Evolutionary conservation across 92 coral and sea anemone genomes (phyloP), one percentile per base, ranked within the genome.

Genomic region (Parazoanthus swiftii): DNA sequence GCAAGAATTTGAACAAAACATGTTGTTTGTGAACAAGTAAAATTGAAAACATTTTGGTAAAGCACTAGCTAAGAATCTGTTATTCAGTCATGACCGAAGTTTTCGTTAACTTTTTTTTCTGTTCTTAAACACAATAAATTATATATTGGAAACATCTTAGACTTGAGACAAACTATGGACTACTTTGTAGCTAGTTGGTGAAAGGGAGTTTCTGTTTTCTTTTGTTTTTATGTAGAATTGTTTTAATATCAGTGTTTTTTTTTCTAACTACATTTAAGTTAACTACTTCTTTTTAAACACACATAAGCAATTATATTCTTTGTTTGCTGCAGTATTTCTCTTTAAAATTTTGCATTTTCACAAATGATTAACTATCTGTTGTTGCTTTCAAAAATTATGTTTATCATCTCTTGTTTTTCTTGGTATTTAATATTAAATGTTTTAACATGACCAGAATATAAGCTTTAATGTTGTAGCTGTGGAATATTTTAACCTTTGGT

Each of bases 401-500:
- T 39, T 74, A 20, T 74, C n/a, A 76, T 0, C 8, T 79, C n/a
- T 79, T 79, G 82, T 48, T 46, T 29, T 33, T 73, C 21, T 26
- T n/a, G 35, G 18, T 63, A 7, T 63, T 20, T 23, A 63, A 63
- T 63, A 63, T 21, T 20, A 63, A 23, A 63, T 18, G 33, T 20
- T 20, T 0, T 18, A 76, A 37, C 15, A 16, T 37, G 39, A 39
- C 18, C 39, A 36, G 21, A 74, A n/a, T 74, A 1, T 6, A 74
- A 74, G 25, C 14, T 18, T 6, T 18, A 44, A 16, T 77, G 58
- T n/a, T 77, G 81, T 9, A n/a, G 82, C 20, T 48, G 67, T 25
- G 23, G 39, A 79, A 0, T 8, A 37, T 66, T 81, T 70, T 39
- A 48, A 46, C 51, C 79, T 84, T 70, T 84, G 79, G 46, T 70